These are phyloP conservation scores for Tragelaphus buxtoni DNA, from an alignment of 2,113 vertebrate genomes.

Conservation along the genomic window DNA sequence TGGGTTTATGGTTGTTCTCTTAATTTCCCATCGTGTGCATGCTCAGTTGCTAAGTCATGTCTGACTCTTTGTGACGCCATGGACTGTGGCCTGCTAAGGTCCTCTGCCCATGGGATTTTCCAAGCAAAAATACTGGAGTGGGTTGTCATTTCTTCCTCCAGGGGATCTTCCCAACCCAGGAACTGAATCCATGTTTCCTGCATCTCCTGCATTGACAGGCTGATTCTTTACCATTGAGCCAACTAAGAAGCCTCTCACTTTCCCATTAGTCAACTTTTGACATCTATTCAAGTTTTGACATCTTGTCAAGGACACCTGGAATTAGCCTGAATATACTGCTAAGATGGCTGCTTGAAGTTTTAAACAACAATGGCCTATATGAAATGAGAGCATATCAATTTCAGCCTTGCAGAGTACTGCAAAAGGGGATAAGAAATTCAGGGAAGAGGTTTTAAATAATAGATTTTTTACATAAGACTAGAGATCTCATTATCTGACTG, in stretches of 20 bases:
- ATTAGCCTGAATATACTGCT: not conserved
- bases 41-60: not conserved
- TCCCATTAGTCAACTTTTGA: not conserved
- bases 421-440: not conserved
- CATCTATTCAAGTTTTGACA: not conserved
- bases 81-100: not conserved
- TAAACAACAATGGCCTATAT: not conserved
- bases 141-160: not conserved
- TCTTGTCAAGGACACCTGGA: not conserved
- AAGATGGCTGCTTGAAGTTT: not conserved
- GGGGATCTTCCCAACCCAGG: not conserved
- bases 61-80: not conserved
- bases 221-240: not conserved
- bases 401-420: not conserved
- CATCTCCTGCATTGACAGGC: not conserved
- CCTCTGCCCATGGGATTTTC: not conserved
- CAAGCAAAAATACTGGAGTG: not conserved
- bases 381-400: not conserved
- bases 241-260: not conserved
- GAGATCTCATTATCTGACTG: not conserved
- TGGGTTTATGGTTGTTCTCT: not conserved
- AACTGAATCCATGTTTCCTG: not conserved
- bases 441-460: not conserved
- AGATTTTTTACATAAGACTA: not conserved
- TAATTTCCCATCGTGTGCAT: not conserved